phyloP scores from a whole-genome alignment of 2,797 vertebrate species.

The Sparidentex hasta region DNA sequence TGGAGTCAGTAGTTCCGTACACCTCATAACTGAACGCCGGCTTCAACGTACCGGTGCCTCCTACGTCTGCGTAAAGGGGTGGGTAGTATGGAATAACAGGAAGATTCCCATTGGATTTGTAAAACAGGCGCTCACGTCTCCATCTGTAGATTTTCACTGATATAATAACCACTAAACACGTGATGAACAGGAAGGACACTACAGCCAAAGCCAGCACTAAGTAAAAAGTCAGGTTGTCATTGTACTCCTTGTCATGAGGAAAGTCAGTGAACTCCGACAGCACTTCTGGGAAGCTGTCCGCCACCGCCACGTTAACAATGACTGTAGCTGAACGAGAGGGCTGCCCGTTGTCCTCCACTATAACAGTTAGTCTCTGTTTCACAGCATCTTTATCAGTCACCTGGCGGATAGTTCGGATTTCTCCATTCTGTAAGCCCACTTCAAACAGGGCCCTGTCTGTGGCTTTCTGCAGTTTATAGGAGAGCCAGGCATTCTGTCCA shows the following conservation, averaged over 20 bases:
- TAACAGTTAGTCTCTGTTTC: conserved; percentile 47
- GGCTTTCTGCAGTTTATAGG: conserved; percentile 83
- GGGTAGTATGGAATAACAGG: conserved; percentile 85
- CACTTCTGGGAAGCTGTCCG: too few relatives aligned
- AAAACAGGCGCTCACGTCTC: conserved; percentile 74
- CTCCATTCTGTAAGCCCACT: conserved; percentile 83
- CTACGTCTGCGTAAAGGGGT: conserved; percentile 80
- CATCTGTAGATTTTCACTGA: conserved; percentile 83
- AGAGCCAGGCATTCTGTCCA: conserved; percentile 82
- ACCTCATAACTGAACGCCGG: conserved; percentile 83
- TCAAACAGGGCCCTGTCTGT: conserved; percentile 84
- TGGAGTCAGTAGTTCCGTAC: conserved; percentile 83
- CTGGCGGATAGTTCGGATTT: conserved; percentile 55
- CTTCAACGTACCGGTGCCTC: conserved; percentile 79
- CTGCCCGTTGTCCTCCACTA: conserved; percentile 61
- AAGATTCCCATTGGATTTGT: conserved; percentile 79
- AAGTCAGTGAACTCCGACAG: conserved; percentile 31
- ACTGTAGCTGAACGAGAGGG: not conserved
- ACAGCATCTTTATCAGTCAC: conserved; percentile 75
- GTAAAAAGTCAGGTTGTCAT: conserved; percentile 79
- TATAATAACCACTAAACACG: conserved; percentile 79
- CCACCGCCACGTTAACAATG: too few relatives aligned
- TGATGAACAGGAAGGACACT: conserved; percentile 82
- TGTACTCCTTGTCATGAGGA: conserved; percentile 37
- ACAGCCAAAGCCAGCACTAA: conserved; percentile 80